These are phyloP conservation scores for Pristionchus exspectatus DNA, from an alignment of 2,888 invertebrate species.

Conservation along the genomic window DNA sequence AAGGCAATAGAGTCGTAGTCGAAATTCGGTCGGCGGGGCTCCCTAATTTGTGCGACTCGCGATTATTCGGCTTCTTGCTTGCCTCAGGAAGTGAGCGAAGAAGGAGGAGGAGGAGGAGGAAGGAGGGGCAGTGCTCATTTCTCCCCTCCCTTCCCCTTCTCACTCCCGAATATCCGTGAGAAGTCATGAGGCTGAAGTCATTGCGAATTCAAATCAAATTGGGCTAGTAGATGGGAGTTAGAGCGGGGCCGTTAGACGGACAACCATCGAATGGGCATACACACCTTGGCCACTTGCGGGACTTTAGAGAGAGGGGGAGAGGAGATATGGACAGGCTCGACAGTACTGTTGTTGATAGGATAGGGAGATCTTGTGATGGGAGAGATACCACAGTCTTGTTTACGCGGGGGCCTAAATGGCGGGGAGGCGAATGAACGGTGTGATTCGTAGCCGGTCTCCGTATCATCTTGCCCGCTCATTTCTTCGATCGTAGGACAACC, in stretches of 20 bases:
- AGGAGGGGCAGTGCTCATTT: slow-evolving; percentile 33
- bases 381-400: not conserved
- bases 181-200: slow-evolving; percentile 51
- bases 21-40: slow-evolving; percentile 23
- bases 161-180: slow-evolving; percentile 47
- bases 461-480: not conserved
- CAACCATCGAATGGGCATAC: not conserved
- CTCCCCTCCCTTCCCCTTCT: slow-evolving; percentile 1
- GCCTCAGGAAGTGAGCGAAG: slow-evolving; percentile 1
- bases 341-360: slow-evolving; percentile 9
- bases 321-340: not conserved
- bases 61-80: slow-evolving; percentile 31
- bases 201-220: slow-evolving; percentile 55
- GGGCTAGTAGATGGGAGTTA: not conserved
- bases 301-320: not conserved
- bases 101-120: not conserved
- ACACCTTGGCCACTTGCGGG: not conserved
- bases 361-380: not conserved
- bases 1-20: not conserved
- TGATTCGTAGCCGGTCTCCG: not conserved
- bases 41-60: slow-evolving; percentile 37
- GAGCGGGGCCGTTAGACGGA: not conserved
- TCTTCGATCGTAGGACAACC: not conserved
- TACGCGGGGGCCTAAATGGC: not conserved
- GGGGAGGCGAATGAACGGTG: not conserved